Evolutionary conservation across 2,888 invertebrate species (phyloP).

Genomic region (Rhimphoctona megacephalus): DNA sequence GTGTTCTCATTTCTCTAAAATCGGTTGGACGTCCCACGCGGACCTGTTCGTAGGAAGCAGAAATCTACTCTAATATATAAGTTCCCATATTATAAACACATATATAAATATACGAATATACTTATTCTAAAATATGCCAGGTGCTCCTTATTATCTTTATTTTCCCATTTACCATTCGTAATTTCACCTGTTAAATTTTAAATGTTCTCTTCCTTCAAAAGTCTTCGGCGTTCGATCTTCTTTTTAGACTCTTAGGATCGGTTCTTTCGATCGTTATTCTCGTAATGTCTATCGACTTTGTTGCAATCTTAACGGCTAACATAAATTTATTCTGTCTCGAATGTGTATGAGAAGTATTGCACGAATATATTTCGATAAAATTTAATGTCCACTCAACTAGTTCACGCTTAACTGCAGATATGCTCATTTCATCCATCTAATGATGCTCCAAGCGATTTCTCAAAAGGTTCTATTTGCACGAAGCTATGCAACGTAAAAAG

Average conservation of each 20-base stretch:
- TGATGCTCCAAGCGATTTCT: neutral
- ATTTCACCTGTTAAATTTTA: slow-evolving; percentile 9
- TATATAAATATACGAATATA: neutral
- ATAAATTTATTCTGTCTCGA: neutral
- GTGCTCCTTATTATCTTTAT: slow-evolving; percentile 1
- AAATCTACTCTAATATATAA: slow-evolving; percentile 36
- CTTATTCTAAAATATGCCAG: neutral
- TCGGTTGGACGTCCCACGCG: slow-evolving; percentile 72
- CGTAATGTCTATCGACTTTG: slow-evolving; percentile 35
- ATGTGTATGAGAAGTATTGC: neutral
- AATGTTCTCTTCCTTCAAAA: neutral
- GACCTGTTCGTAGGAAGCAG: slow-evolving; percentile 73
- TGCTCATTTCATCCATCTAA: neutral
- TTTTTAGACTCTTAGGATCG: neutral
- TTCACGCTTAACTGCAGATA: neutral
- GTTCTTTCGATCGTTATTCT: slow-evolving; percentile 26
- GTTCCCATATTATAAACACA: slow-evolving; percentile 14
- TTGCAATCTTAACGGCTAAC: slow-evolving; percentile 12
- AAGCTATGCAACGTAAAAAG: neutral
- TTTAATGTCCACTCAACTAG: slow-evolving; percentile 4
- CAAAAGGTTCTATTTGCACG: neutral
- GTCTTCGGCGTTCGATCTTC: neutral
- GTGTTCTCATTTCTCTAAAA: slow-evolving; percentile 74
- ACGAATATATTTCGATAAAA: slow-evolving; percentile 17
- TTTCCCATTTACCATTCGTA: neutral